These are phyloP conservation scores for Panagrolaimus sp. DNA, from an alignment of 1,140 invertebrate genomes.

Conservation along the genomic window DNA sequence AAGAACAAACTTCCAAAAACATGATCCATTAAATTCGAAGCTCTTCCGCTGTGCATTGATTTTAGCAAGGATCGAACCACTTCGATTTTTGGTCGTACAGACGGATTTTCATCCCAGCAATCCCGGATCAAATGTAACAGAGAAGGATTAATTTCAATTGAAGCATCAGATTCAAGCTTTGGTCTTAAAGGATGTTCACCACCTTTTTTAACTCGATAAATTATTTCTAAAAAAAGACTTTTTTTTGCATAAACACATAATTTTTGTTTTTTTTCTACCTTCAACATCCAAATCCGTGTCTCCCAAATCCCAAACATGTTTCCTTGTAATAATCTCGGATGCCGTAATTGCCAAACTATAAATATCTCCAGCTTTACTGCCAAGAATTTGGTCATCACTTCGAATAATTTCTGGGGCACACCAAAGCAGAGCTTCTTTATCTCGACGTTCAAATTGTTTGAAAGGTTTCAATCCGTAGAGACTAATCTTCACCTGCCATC, in stretches of 20 bases:
- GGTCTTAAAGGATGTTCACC: neutral
- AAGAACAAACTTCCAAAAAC: conserved; percentile 12
- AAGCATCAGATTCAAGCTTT: neutral
- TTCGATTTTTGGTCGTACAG: neutral
- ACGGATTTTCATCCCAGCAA: neutral
- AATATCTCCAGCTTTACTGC: neutral
- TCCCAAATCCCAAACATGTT: conserved; percentile 59
- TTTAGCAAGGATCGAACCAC: neutral
- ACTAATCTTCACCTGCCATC: conserved; percentile 6
- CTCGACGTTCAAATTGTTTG: neutral
- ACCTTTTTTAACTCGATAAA: conserved; percentile 28
- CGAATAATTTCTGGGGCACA: neutral
- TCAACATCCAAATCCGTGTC: neutral
- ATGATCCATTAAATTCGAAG: conserved; percentile 11
- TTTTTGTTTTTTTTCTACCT: neutral
- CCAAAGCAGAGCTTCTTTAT: neutral
- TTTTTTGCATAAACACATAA: neutral
- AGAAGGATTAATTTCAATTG: conserved; percentile 31
- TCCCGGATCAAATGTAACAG: conserved; percentile 1
- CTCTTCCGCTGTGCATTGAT: neutral
- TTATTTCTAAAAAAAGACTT: conserved; percentile 17
- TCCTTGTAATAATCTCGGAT: conserved; percentile 71
- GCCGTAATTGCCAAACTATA: conserved; percentile 4
- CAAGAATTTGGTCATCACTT: conserved; percentile 34
- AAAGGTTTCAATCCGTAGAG: neutral